Percentiles rank a stretch among this genome's conserved stretches.
Evolutionary conservation across 2,113 vertebrate species (phyloP).

Genomic region (Chelonoidis abingdonii): DNA sequence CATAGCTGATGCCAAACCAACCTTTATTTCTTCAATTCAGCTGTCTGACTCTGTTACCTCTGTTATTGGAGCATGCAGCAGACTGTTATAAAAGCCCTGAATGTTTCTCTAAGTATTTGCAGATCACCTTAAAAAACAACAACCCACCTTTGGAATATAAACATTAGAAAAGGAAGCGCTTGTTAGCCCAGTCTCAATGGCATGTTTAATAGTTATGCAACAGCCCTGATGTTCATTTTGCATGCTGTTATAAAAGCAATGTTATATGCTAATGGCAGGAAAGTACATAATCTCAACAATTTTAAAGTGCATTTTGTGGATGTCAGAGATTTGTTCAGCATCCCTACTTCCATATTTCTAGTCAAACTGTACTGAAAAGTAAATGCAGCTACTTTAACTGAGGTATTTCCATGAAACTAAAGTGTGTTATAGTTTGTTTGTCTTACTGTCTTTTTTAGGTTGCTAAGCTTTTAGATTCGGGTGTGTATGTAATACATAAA

Average conservation of each 20-base stretch:
- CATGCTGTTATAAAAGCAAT: neutral
- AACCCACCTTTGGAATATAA: neutral
- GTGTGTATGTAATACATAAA: constrained; percentile 90
- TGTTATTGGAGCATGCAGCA: neutral
- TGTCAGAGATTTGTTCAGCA: neutral
- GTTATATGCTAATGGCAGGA: neutral
- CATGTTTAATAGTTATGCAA: neutral
- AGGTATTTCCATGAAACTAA: constrained; percentile 21
- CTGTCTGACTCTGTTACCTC: neutral
- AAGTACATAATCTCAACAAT: neutral
- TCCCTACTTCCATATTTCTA: neutral
- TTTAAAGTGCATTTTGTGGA: neutral
- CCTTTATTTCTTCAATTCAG: neutral
- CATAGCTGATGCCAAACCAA: neutral
- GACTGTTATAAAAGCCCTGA: neutral
- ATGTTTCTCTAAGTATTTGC: neutral
- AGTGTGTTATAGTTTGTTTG: constrained; percentile 33
- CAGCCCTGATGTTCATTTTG: neutral
- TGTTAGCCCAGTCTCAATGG: neutral
- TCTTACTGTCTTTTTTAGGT: constrained; percentile 82
- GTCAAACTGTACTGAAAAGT: neutral
- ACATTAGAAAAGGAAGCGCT: neutral
- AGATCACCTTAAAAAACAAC: neutral
- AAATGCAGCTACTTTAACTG: neutral
- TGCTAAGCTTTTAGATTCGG: constrained; percentile 90